Percentiles rank a stretch among this genome's conserved stretches.
These are phyloP conservation scores for Drosophila recens DNA, from an alignment of 2,888 invertebrate genomes.

Conservation along the genomic window DNA sequence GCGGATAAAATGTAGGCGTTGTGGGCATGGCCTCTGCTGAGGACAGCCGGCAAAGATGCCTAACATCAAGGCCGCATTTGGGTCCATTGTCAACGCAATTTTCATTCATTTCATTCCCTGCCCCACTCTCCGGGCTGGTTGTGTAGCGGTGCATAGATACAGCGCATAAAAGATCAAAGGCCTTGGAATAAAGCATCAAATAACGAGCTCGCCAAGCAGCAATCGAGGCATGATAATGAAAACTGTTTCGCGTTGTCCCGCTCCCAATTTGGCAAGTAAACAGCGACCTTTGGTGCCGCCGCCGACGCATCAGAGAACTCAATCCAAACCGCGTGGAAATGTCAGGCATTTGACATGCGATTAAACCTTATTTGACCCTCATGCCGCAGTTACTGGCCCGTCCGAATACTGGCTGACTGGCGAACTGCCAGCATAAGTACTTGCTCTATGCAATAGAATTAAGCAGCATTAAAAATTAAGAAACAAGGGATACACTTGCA, in stretches of 20 bases:
- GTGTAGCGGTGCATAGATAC: conserved; percentile 56
- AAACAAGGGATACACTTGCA: neutral
- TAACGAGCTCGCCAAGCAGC: conserved; percentile 65
- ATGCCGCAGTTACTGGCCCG: conserved; percentile 3
- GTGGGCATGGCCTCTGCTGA: conserved; percentile 34
- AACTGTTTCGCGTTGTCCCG: conserved; percentile 48
- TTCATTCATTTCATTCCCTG: conserved; percentile 9
- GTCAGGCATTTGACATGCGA: conserved; percentile 71
- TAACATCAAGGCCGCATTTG: conserved; percentile 62
- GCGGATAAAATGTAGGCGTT: conserved; percentile 8
- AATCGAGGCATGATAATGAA: conserved; percentile 79
- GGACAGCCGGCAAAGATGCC: conserved; percentile 43
- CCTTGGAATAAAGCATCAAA: conserved; percentile 74
- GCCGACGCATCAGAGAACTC: conserved; percentile 9
- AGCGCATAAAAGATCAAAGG: conserved; percentile 77
- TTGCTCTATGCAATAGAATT: conserved; percentile 3
- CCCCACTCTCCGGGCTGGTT: neutral
- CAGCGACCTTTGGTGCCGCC: conserved; percentile 35
- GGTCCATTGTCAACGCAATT: conserved; percentile 59
- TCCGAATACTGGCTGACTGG: neutral
- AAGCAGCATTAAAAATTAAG: conserved; percentile 11
- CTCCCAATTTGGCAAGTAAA: conserved; percentile 46
- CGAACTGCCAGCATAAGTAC: neutral
- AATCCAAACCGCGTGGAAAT: conserved; percentile 15
- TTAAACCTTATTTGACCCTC: conserved; percentile 60